Conservation (phyloP, 2,113 vertebrate genomes). For the Protobothrops flavoviridis region DNA sequence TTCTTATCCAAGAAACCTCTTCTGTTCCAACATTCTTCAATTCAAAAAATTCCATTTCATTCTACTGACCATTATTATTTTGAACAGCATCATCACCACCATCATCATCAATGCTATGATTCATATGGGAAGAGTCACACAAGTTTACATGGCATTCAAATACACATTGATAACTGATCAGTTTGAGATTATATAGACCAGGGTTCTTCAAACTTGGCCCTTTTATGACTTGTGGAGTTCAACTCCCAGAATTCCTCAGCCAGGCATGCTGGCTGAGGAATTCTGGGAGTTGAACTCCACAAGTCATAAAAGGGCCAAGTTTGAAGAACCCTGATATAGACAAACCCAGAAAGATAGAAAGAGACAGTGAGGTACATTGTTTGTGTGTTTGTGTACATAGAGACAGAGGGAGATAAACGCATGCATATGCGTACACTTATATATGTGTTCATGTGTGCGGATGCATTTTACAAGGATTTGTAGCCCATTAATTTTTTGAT, state of each 20-base stretch:
- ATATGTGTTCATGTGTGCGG: background rate
- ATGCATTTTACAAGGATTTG: background rate
- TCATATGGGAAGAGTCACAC: background rate
- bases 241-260: too few species aligned
- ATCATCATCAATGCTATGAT: background rate
- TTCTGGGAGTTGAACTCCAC: too few species aligned
- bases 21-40: background rate
- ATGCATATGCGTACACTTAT: background rate
- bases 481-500: constrained; percentile 39
- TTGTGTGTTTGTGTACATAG: background rate
- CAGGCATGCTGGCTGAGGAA: too few species aligned
- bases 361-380: background rate
- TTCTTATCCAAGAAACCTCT: too few species aligned
- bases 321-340: too few species aligned
- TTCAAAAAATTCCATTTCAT: background rate
- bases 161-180: background rate
- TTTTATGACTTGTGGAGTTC: too few species aligned
- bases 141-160: background rate
- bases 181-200: background rate
- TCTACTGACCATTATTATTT: background rate
- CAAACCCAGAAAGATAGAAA: background rate
- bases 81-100: background rate
- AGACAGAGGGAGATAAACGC: background rate
- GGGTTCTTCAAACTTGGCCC: too few species aligned
- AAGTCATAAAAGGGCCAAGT: too few species aligned